Evolutionary conservation across 2,888 invertebrate species (phyloP).

Genomic region (Pristionchus mayeri): DNA sequence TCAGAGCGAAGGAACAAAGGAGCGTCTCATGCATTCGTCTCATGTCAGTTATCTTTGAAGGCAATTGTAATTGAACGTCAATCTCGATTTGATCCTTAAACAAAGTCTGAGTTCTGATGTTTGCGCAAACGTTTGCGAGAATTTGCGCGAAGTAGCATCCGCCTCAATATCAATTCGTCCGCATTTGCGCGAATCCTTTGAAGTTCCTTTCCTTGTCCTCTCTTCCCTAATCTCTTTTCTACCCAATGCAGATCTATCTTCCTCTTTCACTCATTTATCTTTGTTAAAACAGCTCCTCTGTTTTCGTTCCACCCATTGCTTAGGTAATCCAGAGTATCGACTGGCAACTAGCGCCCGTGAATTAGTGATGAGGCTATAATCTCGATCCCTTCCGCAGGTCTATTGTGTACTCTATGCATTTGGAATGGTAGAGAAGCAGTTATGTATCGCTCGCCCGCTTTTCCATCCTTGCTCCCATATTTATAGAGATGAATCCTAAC

Average conservation of each 20-base stretch:
- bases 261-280: slow-evolving; percentile 23
- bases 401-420: slow-evolving; percentile 41
- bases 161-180: background rate
- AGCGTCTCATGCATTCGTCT: slow-evolving; percentile 31
- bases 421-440: slow-evolving; percentile 37
- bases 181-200: slow-evolving; percentile 14
- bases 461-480: slow-evolving; percentile 27
- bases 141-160: slow-evolving; percentile 3
- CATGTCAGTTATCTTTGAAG: slow-evolving; percentile 37
- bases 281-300: background rate
- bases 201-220: slow-evolving; percentile 19
- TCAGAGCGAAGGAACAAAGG: background rate
- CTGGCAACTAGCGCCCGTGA: slow-evolving; percentile 20
- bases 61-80: background rate
- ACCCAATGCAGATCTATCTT: slow-evolving; percentile 21
- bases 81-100: background rate
- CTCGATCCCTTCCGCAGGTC: background rate
- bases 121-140: background rate
- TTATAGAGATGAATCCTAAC: slow-evolving; percentile 41
- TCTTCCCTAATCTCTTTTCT: slow-evolving; percentile 32
- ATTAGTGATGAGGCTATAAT: slow-evolving; percentile 41
- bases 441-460: slow-evolving; percentile 39
- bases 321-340: slow-evolving; percentile 28
- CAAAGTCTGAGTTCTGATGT: background rate
- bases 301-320: background rate